Evolutionary conservation across 64 coral and sea anemone species (phyloP), one percentile per base, ranked within the genome.

Genomic region (Montipora cactus): DNA sequence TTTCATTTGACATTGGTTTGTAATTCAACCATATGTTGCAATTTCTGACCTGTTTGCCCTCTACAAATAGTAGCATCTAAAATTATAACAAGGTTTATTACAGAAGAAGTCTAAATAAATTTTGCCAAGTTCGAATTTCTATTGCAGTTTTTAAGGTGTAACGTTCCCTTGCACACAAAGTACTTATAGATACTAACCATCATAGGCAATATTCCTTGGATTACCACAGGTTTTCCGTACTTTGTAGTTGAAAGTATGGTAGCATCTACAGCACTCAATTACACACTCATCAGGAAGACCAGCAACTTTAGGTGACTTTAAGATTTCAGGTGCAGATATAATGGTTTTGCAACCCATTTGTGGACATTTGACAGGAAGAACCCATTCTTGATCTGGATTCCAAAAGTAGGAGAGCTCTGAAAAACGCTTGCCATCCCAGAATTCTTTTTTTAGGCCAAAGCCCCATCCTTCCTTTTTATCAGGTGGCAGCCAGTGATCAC

Each of bases 191-290:
- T 55, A 55, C 52, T 55, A 55, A 55, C 52, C 52, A 55, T 83
- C 80, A 93, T 93, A 93, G 75, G 90, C 89, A 67, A 91, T 51
- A 74, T 85, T 92, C 78, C 81, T 84, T 61, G 90, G 80, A 92
- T 84, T 81, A 45, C 80, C 90, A 52, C 70, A 76, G 49, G 90
- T 72, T 79, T 57, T 93, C 44, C 77, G 52, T 16, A 79, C 71
- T 48, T n/a, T 76, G 22, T 67, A 44, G 44, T 49, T 71, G 62
- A 93, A 93, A 49, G 57, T 67, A 66, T 80, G 47, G 76, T 76
- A 87, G 73, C 92, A 93, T 64, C 66, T 62, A 80, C 44, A 77
- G 14, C 76, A 93, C 59, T 59, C 67, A 76, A 86, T 75, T 75
- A 75, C 73, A 75, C 73, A 75, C 57, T 84, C 25, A 77, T 74